Evolutionary conservation across 2,888 invertebrate species (phyloP).

Genomic region (Drosophila aldrichi): DNA sequence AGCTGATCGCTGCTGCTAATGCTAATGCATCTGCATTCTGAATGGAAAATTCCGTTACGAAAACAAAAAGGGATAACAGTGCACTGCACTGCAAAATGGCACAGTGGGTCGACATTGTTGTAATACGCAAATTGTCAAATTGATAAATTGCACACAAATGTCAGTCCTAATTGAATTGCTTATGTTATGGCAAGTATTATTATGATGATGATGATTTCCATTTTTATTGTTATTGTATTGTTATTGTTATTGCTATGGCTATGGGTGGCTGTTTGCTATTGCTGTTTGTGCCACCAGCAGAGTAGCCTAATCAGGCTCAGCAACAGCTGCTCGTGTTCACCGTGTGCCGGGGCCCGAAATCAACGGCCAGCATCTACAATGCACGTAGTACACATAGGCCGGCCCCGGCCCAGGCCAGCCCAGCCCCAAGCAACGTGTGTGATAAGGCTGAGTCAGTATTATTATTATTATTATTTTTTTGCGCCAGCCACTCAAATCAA

Average conservation of each 20-base stretch:
- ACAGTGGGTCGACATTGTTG: slow-evolving; percentile 1
- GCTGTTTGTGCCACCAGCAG: background rate
- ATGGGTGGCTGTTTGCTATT: background rate
- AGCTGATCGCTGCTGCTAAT: slow-evolving; percentile 9
- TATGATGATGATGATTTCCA: slow-evolving; percentile 2
- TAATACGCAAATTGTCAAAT: slow-evolving; percentile 60
- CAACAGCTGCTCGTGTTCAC: background rate
- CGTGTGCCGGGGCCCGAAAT: slow-evolving; percentile 72
- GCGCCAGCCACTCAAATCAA: slow-evolving; percentile 47
- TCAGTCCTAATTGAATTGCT: slow-evolving; percentile 51
- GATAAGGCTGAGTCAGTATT: slow-evolving; percentile 70
- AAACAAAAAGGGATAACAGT: slow-evolving; percentile 5
- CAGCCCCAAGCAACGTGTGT: slow-evolving; percentile 36
- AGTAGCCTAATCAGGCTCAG: slow-evolving; percentile 35
- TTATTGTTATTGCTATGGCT: slow-evolving; percentile 10
- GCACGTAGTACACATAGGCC: slow-evolving; percentile 30
- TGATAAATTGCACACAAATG: slow-evolving; percentile 58
- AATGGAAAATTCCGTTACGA: slow-evolving; percentile 36
- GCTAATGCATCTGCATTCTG: background rate
- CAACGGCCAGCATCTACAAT: slow-evolving; percentile 57
- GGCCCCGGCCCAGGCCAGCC: slow-evolving; percentile 50
- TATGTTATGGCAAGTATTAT: slow-evolving; percentile 1
- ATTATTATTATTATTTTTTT: slow-evolving; percentile 5
- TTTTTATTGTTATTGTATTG: slow-evolving; percentile 8
- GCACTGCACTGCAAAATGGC: background rate